phyloP scores from a whole-genome alignment of 2,113 vertebrate genomes.

The Notothenia coriiceps region DNA sequence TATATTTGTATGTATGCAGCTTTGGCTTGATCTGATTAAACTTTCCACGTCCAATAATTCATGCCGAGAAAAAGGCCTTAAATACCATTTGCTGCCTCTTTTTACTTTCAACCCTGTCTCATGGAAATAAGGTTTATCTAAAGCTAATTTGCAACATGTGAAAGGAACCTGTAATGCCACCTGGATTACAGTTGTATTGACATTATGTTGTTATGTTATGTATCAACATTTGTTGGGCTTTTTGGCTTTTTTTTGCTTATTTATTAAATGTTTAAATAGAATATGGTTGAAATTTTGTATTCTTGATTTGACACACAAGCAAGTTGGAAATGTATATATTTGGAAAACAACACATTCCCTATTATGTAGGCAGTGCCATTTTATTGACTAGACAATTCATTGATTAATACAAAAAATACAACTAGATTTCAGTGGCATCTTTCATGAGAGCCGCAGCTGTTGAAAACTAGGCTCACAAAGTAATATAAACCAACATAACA shows the following conservation, averaged over 20 bases:
- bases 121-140: neutral
- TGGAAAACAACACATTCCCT: too few species aligned
- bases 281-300: neutral
- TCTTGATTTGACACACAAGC: neutral
- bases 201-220: neutral
- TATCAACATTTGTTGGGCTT: neutral
- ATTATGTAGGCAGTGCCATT: neutral
- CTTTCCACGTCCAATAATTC: neutral
- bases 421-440: neutral
- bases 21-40: neutral
- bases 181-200: neutral
- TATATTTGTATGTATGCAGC: neutral
- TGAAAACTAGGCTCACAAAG: slow-evolving; percentile 10
- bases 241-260: too few species aligned
- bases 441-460: slow-evolving; percentile 12
- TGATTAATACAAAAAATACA: slow-evolving; percentile 6
- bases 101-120: neutral
- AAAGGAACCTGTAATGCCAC: neutral
- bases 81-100: too few species aligned
- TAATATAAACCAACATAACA: slow-evolving; percentile 11
- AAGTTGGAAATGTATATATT: neutral
- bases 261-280: too few species aligned
- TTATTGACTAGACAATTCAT: neutral
- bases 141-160: neutral
- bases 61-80: neutral